Evolutionary conservation across 2,888 invertebrate genomes (phyloP), one percentile per base, ranked within the genome.

Genomic region (Sinhomidia bicolor): DNA sequence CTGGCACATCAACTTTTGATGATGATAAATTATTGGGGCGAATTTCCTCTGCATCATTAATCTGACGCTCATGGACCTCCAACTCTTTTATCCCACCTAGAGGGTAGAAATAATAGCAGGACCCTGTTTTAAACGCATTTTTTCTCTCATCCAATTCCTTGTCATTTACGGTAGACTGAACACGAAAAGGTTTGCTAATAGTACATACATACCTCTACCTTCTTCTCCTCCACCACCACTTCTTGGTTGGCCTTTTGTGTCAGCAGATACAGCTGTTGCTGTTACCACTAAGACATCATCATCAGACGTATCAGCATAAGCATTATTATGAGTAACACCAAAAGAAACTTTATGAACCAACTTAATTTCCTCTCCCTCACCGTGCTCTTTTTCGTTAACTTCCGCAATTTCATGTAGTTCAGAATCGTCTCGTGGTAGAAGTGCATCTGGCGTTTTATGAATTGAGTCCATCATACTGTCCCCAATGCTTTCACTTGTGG

Each of bases 381-480:
- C 81, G 44, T n/a, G 32, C 51, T 80, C 71, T 26, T 60, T 71
- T 29, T 80, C 62, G 29, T 51, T 47, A 54, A 36, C 78, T 65
- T 88, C 82, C 17, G 26, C 76, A 57, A 78, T 88, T 51, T 57
- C 82, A n/a, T 71, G 84, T 32, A 83, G 20, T 76, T 79, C 83
- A 4, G 82, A 82, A 54, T 88, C 90, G 14, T 78, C 65, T n/a
- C 57, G n/a, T 1, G 54, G 83, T n/a, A 71, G 62, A 10, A 47
- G 65, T 14, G 62, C 79, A 12, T 89, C 89, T 14, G 82, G 85
- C 26, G 89, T 88, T 62, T 90, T 88, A 44, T 90, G 91, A 76
- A 89, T 86, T 9, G 91, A 91, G 81, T 91, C 91, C 90, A 91
- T 90, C 60, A 91, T 44, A 74, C 91, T 91, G 76, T 91, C 91